A percentile compares a stretch with the other conserved stretches of the same genome.
Conservation (phyloP, 2,113 vertebrate species). For the Lophura nycthemera region DNA sequence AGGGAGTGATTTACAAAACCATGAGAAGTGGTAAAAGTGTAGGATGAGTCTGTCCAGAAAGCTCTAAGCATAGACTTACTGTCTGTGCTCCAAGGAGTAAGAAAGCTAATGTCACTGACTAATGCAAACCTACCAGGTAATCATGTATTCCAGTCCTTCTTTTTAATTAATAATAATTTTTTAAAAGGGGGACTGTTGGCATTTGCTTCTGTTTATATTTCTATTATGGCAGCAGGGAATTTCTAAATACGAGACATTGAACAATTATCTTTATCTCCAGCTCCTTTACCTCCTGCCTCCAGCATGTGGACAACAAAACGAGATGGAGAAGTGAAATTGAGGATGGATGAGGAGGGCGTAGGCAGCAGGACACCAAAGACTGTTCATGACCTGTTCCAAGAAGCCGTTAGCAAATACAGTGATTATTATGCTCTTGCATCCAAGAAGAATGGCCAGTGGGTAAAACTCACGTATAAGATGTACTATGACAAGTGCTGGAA, state of each 20-base stretch:
- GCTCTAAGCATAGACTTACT: background rate
- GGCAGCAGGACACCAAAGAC: constrained; percentile 84
- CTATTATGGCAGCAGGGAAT: background rate
- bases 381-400: constrained; percentile 80
- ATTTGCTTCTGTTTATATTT: background rate
- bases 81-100: background rate
- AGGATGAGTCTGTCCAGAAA: background rate
- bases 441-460: constrained; percentile 81
- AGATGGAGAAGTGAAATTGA: constrained; percentile 83
- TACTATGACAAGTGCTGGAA: constrained; percentile 87
- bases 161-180: background rate
- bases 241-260: background rate
- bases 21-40: background rate
- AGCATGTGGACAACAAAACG: constrained; percentile 79
- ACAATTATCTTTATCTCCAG: background rate
- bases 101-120: background rate
- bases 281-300: background rate
- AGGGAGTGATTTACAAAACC: background rate
- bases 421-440: constrained; percentile 79
- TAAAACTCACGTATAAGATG: constrained; percentile 79
- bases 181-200: background rate
- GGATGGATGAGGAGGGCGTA: constrained; percentile 78
- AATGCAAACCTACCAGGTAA: background rate
- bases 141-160: background rate
- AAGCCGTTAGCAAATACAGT: constrained; percentile 75